A percentile compares a stretch with the other conserved stretches of the same genome.
Conservation (phyloP, 2,888 invertebrate genomes). For the Pristionchus entomophagus region DNA sequence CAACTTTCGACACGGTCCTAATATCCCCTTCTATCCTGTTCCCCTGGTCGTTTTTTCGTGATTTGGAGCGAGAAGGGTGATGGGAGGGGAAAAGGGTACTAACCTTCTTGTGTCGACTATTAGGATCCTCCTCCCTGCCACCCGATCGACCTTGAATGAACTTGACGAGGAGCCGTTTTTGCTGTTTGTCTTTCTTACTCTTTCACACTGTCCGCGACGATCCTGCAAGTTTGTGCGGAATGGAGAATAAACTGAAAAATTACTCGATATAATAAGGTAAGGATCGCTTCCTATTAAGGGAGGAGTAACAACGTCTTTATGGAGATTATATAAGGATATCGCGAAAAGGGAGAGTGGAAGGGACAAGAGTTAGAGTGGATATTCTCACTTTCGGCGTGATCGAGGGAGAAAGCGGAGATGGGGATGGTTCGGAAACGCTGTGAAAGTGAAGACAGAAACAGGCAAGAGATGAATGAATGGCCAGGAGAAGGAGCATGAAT, state of each 20-base stretch:
- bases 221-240: background rate
- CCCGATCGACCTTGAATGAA: constrained; percentile 19
- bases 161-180: constrained; percentile 33
- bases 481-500: constrained; percentile 9
- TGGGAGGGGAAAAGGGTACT: background rate
- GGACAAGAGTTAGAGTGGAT: background rate
- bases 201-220: background rate
- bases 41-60: background rate
- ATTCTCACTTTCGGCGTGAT: background rate
- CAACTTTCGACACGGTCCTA: background rate
- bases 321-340: background rate
- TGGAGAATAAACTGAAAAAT: background rate
- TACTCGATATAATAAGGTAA: background rate
- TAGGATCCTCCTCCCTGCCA: background rate
- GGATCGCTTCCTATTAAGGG: background rate
- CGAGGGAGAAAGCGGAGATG: background rate
- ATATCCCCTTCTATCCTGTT: background rate
- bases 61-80: background rate
- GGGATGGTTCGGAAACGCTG: background rate
- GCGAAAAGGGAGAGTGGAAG: constrained; percentile 19
- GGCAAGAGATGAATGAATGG: background rate
- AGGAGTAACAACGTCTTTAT: background rate
- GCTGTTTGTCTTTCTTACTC: background rate
- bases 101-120: constrained; percentile 24
- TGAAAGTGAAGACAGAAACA: constrained; percentile 13